Evolutionary conservation across 1,140 invertebrate species (phyloP), one percentile per base, ranked within the genome.

Genomic region (Drosophila parvula): DNA sequence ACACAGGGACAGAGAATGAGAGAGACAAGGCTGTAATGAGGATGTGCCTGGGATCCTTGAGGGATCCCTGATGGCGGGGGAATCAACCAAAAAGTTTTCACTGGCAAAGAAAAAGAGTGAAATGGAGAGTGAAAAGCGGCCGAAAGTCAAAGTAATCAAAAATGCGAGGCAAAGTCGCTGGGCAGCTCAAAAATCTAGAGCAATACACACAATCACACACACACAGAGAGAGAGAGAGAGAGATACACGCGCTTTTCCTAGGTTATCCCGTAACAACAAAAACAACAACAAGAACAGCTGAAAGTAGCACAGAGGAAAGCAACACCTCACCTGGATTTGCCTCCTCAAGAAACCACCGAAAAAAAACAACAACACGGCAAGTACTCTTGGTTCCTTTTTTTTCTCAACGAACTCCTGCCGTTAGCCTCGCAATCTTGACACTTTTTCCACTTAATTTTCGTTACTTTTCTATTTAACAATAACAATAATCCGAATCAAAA

Each of bases 131-230:
- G 51, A 55, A 74, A 62, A 48, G 61, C 56, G 45, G 53, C 45
- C 73, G 61, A 81, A 79, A 83, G 76, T 76, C 78, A 84, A 79
- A 79, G 76, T 70, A 79, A 78, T 69, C 58, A 81, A 57, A 69
- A 86, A 75, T 69, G 77, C 43, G 40, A 62, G 28, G 45, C 57
- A 36, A 56, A 47, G 38, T n/a, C 16, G 59, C 41, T 45, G 40
- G 60, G 55, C 50, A 45, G 43, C 28, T 28, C 34, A 22, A 69
- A 70, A 83, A 82, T 45, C 68, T 82, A 74, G 80, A 83, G 81
- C 79, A 82, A 51, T 38, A 64, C 47, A 38, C 16, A 59, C 30
- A 51, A 41, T 48, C 43, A 51, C 18, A 43, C 32, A 56, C 55
- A 41, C 34, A 45, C 18, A 48, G 28, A 74, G 41, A 47, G 34